A percentile compares a stretch with the other conserved stretches of the same genome.
Conservation (phyloP, 2,113 vertebrate genomes). For the pig (Sus scrofa) region T2T-Sscrofa CM000819.6:51715501-51716000, state of each 20-base stretch:
- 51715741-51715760: background rate
- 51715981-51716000: too few relatives aligned
- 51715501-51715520: background rate
- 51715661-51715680: background rate
- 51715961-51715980: too few relatives aligned
- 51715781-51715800: background rate
- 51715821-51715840: background rate
- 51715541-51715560: background rate
- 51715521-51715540: background rate
- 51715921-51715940: too few relatives aligned
- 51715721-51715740: background rate
- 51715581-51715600: background rate
- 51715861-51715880: too few relatives aligned
- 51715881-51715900: too few relatives aligned
- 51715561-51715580: background rate
- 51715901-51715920: too few relatives aligned
- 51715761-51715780: background rate
- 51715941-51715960: too few relatives aligned
- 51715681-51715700: background rate
- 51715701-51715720: background rate
- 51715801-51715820: background rate
- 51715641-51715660: background rate
- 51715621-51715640: background rate
- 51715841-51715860: background rate
- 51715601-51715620: conserved; percentile 15